phyloP scores from a whole-genome alignment of 2,888 invertebrate species.

The Diarsia brunnea region DNA sequence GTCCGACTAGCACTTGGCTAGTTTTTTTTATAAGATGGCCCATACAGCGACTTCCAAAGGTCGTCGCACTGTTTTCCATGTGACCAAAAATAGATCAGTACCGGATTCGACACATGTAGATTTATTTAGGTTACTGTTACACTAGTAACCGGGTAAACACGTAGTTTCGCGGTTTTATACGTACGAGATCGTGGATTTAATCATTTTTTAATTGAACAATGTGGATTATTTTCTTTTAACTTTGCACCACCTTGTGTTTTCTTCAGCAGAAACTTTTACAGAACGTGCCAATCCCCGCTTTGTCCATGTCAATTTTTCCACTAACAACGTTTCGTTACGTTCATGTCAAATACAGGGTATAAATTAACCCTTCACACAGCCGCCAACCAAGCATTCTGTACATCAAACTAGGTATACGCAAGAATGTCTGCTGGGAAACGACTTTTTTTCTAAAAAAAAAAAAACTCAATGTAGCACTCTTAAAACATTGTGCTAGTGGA shows the following conservation, averaged over 20 bases:
- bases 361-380: too few species aligned
- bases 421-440: too few species aligned
- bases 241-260: not conserved
- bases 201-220: conserved; percentile 17
- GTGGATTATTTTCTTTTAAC: not conserved
- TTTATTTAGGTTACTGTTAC: conserved; percentile 82
- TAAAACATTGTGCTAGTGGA: too few species aligned
- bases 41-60: conserved; percentile 64
- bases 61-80: conserved; percentile 75
- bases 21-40: conserved; percentile 15
- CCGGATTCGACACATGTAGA: conserved; percentile 78
- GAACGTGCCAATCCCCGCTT: too few species aligned
- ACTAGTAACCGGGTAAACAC: conserved; percentile 76
- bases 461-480: too few species aligned
- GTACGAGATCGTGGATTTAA: conserved; percentile 28
- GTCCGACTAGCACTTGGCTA: too few species aligned
- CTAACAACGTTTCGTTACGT: not conserved
- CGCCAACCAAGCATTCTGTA: too few species aligned
- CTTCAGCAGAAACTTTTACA: not conserved
- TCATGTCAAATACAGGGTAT: not conserved
- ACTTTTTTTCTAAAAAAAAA: too few species aligned
- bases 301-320: not conserved
- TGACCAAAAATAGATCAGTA: conserved; percentile 76
- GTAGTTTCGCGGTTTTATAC: conserved; percentile 63
- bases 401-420: too few species aligned